Evolutionary conservation across 2,797 vertebrate species (phyloP), one percentile per base, ranked within the genome.

Genomic region (Ctenochaetus hawaiiensis): DNA sequence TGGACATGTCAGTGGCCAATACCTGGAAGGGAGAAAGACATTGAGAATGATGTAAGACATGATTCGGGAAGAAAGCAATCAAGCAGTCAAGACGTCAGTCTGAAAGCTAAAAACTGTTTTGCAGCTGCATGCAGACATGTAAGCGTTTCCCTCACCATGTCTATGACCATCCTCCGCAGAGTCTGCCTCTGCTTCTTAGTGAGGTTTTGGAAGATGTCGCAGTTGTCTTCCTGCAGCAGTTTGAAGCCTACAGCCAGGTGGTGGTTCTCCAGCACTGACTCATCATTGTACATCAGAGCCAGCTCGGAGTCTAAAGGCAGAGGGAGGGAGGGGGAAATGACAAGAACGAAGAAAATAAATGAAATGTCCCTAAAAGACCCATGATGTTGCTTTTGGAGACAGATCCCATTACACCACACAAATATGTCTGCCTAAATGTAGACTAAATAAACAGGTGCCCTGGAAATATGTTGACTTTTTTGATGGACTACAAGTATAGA

Each of bases 201-300:
- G 75, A 99, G 96, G 93, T 99, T 99, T 90, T 99, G 97, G 92
- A 99, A 99, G 92, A 99, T 98, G 95, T 99, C 98, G 37, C 98
- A 99, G 92, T 98, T 97, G 60, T 99, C 98, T 82, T 97, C 97
- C 83, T 99, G 98, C n/a, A 99, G 95, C 79, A 99, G 94, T 41
- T 99, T 99, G 94, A 99, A 99, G 45, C 98, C 98, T 74, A 99
- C 97, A 0, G 98, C 98, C 8, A 99, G 95, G 87, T 99, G 98
- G 85, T 99, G 98, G 87, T 99, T 99, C 95, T 99, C 98, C 92
- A 99, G 87, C 82, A 99, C 98, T 0, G 98, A 99, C 52, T 98
- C 98, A 0, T 99, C 98, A 0, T 99, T 99, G 94, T 99, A 99
- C 97, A 99, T 99, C 83, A 99, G 94, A 48, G 98, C 98, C 84